A percentile compares a stretch with the other conserved stretches of the same genome.
Conservation (phyloP, 2,888 invertebrate species). For the Apoda limacodes region DNA sequence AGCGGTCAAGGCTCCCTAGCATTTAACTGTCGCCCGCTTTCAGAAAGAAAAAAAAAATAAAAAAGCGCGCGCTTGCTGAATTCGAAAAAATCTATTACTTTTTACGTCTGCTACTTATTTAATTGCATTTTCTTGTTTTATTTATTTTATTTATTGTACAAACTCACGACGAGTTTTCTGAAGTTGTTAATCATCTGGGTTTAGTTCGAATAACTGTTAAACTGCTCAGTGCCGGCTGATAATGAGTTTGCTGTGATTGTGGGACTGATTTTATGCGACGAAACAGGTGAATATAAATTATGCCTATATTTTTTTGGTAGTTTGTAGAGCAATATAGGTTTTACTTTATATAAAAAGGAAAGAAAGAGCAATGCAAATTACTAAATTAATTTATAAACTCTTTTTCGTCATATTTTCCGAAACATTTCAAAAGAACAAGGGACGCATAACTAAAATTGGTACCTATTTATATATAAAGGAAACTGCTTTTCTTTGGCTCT, state of each 20-base stretch:
- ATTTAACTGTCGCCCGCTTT: constrained; percentile 33
- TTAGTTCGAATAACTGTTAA: constrained; percentile 58
- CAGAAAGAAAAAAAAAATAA: constrained; percentile 34
- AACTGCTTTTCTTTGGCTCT: constrained; percentile 23
- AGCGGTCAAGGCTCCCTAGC: constrained; percentile 58
- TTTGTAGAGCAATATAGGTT: too few relatives aligned
- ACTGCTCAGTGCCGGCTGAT: constrained; percentile 53
- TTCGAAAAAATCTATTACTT: too few relatives aligned
- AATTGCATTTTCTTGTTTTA: constrained; percentile 20
- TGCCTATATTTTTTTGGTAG: neutral
- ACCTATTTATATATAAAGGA: neutral
- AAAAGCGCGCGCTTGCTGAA: constrained; percentile 57
- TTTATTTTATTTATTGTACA: constrained; percentile 12
- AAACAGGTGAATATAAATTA: constrained; percentile 51
- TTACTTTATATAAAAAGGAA: too few relatives aligned
- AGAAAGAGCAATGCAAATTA: too few relatives aligned
- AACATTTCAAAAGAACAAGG: neutral
- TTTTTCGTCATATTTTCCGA: too few relatives aligned
- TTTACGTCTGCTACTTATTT: too few relatives aligned
- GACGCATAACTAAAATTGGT: neutral
- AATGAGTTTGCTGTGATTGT: constrained; percentile 63
- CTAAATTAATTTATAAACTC: too few relatives aligned
- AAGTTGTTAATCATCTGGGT: constrained; percentile 39
- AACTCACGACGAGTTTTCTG: too few relatives aligned
- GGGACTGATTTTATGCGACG: constrained; percentile 52